Evolutionary conservation across 2,113 vertebrate genomes (phyloP), one percentile per base, ranked within the genome.

Genomic region (Macheiramphus alcinus): DNA sequence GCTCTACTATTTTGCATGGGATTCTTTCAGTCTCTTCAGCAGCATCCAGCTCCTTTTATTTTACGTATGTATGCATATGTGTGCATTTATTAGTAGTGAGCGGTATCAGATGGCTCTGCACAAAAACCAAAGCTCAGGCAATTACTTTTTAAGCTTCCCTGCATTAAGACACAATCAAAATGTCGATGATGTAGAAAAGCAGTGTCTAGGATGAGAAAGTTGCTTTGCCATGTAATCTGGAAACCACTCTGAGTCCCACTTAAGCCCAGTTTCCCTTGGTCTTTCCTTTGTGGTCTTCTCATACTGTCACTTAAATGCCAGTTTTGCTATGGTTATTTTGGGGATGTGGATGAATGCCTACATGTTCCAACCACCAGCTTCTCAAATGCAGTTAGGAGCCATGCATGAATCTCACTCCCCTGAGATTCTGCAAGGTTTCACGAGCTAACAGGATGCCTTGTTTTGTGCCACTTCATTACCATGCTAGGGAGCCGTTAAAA

Each of bases 1-100:
- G 2, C 43, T 95, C 11, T 71, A 4, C 29, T 48, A 19, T 71
- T 95, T 67, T 73, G 56, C 66, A 92, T 16, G 43, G 70, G 73
- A 86, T 90, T 95, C 65, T 71, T 93, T 32, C n/a, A 16, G 73
- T 87, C 84, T 59, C 71, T 95, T 86, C 81, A 97, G 96, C 94
- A 86, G 82, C 58, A 43, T 80, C 27, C 32, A 58, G 16, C 47
- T 68, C 29, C 23, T 65, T 74, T 80, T 61, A 52, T 47, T 78
- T 81, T n/a, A 70, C 3, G 3, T 23, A 32, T 10, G 5, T n/a
- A 12, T 45, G 20, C 31, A 36, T 42, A 40, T 43, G 23, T n/a
- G 42, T 34, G 58, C 45, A 31, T n/a, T 87, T 88, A 78, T 27
- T 50, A 70, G n/a, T 5, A 58, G 45, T 26, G 45, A 91, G 52